Base-by-base conservation (phyloP, 2,888 invertebrate species). In the Athalia rosae region DNA sequence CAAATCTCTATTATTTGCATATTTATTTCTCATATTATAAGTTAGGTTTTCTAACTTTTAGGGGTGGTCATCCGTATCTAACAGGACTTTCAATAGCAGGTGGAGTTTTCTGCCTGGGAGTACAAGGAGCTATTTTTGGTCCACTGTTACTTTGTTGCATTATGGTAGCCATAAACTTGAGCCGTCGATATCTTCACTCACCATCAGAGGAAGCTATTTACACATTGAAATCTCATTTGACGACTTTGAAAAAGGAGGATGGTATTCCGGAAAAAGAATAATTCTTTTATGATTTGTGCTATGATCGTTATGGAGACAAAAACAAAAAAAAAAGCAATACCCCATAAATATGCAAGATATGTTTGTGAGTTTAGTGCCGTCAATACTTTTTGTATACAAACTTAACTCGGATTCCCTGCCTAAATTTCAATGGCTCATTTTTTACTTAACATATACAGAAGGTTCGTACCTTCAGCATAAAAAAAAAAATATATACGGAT, bases 71-170 rank as follows among this genome's bases (percentile, higher is more conserved):
- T 91, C 99, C 99, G 0, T 99, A 99, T 91, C 93, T 99, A 80
- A 99, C 99, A 7, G 99, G 98, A 53, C 91, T 99, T 76, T 97
- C 99, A 3, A 98, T 99, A 86, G 99, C 98, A 15, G 99, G 99
- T 9, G 99, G 99, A 66, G 97, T 99, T 87, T 98, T 98, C 91
- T 99, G 98, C 93, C 92, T 99, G 82, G 99, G 99, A 0, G 95
- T 98, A 77, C 97, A 99, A 90, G 99, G 99, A 0, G 99, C 99
- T 1, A 97, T 99, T 82, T 95, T 99, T 79, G 99, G 99, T 0
- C 99, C 99, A 0, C 92, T 99, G 48, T 92, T 99, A 71, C 92
- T 99, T 0, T 99, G 99, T 90, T 96, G 96, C 85, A 94, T 99
- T 76, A 95, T 99, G 91, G 99, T 99, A 2, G 95, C 96, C 13